phyloP scores from a whole-genome alignment of 2,797 vertebrate species.

The Hapalemur alaotrensis region DNA sequence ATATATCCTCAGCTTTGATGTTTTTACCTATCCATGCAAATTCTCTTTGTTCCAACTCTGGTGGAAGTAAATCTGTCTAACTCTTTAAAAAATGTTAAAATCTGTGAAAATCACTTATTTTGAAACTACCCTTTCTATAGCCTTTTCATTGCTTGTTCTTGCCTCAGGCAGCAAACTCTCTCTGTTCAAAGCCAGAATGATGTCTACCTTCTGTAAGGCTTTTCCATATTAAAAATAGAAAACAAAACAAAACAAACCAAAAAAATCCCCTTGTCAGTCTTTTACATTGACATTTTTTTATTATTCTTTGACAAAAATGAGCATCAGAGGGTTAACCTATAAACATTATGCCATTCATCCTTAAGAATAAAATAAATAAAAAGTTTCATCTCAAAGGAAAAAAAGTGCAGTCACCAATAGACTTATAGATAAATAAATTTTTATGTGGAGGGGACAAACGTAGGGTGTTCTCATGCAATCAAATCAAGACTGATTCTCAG shows the following conservation, averaged over 20 bases:
- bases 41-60: background rate
- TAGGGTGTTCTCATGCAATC: background rate
- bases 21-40: background rate
- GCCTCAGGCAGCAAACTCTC: background rate
- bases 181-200: background rate
- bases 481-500: background rate
- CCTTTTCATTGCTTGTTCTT: background rate
- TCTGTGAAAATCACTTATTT: constrained; percentile 2
- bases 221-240: background rate
- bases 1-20: background rate
- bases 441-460: background rate
- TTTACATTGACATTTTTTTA: background rate
- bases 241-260: background rate
- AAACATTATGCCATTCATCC: background rate
- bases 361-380: background rate
- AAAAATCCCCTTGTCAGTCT: background rate
- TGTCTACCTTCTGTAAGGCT: background rate
- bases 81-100: background rate
- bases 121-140: background rate
- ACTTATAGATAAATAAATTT: background rate
- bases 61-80: background rate
- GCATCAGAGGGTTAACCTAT: background rate
- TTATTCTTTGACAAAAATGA: background rate
- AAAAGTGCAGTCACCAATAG: background rate
- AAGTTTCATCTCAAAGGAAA: background rate